Evolutionary conservation across 2,888 invertebrate genomes (phyloP).

Genomic region (Caenorhabditis plicata): DNA sequence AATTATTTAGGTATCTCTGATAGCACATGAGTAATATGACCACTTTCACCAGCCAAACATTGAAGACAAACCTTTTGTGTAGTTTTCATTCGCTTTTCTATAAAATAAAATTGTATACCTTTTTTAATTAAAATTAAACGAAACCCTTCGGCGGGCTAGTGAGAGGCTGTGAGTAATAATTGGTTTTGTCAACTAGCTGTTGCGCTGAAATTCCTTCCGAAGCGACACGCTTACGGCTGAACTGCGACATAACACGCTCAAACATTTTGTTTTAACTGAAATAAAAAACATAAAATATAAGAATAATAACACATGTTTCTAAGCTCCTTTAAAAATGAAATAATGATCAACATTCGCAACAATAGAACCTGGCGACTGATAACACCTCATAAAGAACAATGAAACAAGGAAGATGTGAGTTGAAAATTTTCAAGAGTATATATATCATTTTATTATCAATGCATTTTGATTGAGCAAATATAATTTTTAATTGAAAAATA

Average conservation of each 20-base stretch:
- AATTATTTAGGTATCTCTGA: constrained; percentile 28
- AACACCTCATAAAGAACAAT: constrained; percentile 8
- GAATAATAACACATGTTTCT: too few species aligned
- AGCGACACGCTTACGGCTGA: constrained; percentile 32
- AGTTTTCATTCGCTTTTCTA: constrained; percentile 28
- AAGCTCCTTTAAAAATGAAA: too few species aligned
- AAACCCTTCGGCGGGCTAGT: too few species aligned
- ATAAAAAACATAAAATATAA: background rate
- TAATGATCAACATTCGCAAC: too few species aligned
- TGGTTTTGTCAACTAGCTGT: constrained; percentile 16
- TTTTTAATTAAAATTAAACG: too few species aligned
- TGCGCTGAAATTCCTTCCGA: constrained; percentile 23
- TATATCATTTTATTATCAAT: too few species aligned
- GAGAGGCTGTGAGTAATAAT: too few species aligned
- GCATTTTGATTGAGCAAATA: too few species aligned
- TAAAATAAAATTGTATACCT: background rate
- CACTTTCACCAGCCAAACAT: constrained; percentile 48
- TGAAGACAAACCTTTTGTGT: constrained; percentile 44
- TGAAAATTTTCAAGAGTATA: too few species aligned
- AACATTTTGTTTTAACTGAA: too few species aligned
- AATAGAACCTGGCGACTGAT: constrained; percentile 26
- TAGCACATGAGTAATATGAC: constrained; percentile 50
- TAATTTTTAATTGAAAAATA: too few species aligned
- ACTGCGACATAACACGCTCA: constrained; percentile 28
- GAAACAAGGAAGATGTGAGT: constrained; percentile 3